A percentile compares a stretch with the other conserved stretches of the same genome.
phyloP scores from a whole-genome alignment of 2,888 invertebrate genomes.

The Parnassius apollo region DNA sequence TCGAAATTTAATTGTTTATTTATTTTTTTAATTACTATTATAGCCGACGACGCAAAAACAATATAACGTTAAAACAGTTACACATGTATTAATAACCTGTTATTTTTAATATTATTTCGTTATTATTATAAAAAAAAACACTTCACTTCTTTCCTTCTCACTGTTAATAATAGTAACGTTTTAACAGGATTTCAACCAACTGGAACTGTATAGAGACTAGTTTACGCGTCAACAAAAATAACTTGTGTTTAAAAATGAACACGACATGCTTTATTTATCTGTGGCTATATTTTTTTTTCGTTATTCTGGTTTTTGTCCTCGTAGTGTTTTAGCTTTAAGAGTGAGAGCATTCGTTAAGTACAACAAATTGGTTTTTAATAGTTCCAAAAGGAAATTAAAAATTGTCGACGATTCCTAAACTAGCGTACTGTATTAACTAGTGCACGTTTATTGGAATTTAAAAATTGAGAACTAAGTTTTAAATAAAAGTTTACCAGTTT shows the following conservation, averaged over 20 bases:
- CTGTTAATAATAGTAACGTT: not conserved
- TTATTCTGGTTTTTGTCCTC: slow-evolving; percentile 13
- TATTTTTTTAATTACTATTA: slow-evolving; percentile 26
- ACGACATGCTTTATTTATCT: slow-evolving; percentile 31
- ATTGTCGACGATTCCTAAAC: no score
- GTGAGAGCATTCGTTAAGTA: slow-evolving; percentile 4
- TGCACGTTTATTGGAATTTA: no score
- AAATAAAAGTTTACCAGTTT: no score
- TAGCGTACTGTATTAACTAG: no score
- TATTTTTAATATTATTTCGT: no score
- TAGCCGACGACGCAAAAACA: slow-evolving; percentile 14
- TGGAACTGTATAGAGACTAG: slow-evolving; percentile 26
- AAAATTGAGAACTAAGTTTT: no score
- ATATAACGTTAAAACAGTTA: not conserved
- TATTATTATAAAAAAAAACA: no score
- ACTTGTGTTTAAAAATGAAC: slow-evolving; percentile 34
- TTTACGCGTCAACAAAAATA: slow-evolving; percentile 33
- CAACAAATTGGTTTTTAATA: not conserved
- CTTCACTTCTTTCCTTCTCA: no score
- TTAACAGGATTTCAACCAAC: slow-evolving; percentile 16
- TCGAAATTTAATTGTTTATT: slow-evolving; percentile 50
- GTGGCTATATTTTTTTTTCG: slow-evolving; percentile 28
- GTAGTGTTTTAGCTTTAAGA: not conserved
- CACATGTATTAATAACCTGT: no score
- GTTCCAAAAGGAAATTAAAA: no score